Base-by-base conservation (phyloP, 2,113 vertebrate genomes). In the Lagopus leucura region DNA sequence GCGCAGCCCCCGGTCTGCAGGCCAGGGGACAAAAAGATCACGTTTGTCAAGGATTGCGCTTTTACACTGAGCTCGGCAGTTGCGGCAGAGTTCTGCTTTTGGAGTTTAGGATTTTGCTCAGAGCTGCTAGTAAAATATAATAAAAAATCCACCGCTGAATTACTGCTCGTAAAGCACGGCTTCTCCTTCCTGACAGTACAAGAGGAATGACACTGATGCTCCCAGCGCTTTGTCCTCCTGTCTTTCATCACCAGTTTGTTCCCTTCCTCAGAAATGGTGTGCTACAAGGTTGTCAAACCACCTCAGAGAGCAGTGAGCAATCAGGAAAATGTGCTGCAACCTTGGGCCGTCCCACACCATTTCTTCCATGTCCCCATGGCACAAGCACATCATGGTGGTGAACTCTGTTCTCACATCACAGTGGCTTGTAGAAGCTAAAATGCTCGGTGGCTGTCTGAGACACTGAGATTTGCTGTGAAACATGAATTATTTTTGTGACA, bases 11-110 rank as follows among this genome's bases (percentile, higher is more conserved):
- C 5, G 48, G 82, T 88, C 91, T 88, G 65, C 82, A 67, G 88
- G 96, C 84, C 91, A 90, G 84, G 93, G 93, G 90, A 90, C 89
- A 55, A 63, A 66, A 88, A n/a, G 72, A 73, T 42, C 92, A 57
- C 2, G 9, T 50, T 5, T 42, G 69, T 82, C 93, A 85, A 75
- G 87, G 89, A 88, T 92, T 95, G 82, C 40, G 87, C 80, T 25
- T 47, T 30, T 24, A 42, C 76, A 11, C 24, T 47, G 42, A 57
- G 77, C 73, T 83, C 30, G 79, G 77, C 60, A 71, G 80, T 48
- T 88, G 90, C 2, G 3, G n/a, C n/a, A 54, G 45, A 7, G 58
- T 22, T 85, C 65, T 86, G 63, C 67, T 95, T 83, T 85, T 11
- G 72, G 75, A 76, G 47, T 93, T 88, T 18, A 28, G 73, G 52